Base-by-base conservation (phyloP, 2,888 invertebrate genomes). In the Lasioglossum vierecki region DNA sequence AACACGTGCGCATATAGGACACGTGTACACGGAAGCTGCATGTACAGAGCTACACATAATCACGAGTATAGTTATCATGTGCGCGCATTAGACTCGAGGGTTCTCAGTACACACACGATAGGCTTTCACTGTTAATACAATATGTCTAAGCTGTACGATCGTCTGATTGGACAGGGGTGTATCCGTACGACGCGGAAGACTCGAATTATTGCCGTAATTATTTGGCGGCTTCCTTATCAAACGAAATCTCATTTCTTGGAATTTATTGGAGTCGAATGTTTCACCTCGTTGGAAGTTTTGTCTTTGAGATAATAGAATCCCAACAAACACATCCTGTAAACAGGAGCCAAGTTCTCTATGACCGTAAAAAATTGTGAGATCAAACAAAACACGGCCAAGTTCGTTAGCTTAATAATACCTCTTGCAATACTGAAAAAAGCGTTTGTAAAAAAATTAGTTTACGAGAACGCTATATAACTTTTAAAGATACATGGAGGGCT, bases 81-180 rank as follows among this genome's bases (percentile, higher is more conserved):
- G 73, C n/a, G 60, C n/a, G 76, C 76, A 76, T 76, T 86, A 74
- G 26, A 76, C 26, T 74, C 30, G 44, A 73, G 73, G 74, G 73
- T 80, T 68, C 39, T 26, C 49, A 60, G 70, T 72, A 73, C 39
- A 39, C 39, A 39, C 39, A 39, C 63, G 84, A 81, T 86, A 76
- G 81, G 86, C 79, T 81, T 79, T 79, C 79, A 76, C 73, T 60
- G 76, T 84, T 80, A 84, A 79, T 76, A 79, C 81, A 76, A 79
- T 84, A 15, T 63, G n/a, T 46, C 80, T 76, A 72, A 78, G 15
- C 26, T 49, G 78, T 57, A 39, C 63, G 72, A 74, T 81, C 78
- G 73, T 81, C 81, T 46, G 79, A 84, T 86, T 81, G 81, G 44
- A 79, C 76, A 46, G 18, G 70, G n/a, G 73, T 76, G 73, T 76